A percentile compares a stretch with the other conserved stretches of the same genome.
Conservation (phyloP, 2,113 vertebrate genomes). For the Thunnus maccoyii region DNA sequence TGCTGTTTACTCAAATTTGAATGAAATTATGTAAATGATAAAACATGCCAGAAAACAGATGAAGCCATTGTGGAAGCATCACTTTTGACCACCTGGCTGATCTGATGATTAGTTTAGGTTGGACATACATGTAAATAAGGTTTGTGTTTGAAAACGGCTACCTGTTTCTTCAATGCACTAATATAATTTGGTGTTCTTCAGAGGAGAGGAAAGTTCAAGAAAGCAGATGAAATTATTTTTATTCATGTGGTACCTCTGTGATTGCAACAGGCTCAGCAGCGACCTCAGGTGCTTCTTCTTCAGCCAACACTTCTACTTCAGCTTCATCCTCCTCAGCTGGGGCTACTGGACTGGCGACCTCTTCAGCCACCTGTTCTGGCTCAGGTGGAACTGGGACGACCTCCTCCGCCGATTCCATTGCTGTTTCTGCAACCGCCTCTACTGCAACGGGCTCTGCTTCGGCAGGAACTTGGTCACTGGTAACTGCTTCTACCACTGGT, state of each 20-base stretch:
- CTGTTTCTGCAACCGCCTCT: too few species aligned
- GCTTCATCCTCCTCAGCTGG: constrained; percentile 27
- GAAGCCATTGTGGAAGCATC: too few species aligned
- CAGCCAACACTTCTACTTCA: constrained; percentile 42
- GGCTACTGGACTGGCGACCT: not conserved
- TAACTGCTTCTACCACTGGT: constrained; percentile 1
- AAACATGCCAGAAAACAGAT: not conserved
- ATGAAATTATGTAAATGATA: not conserved
- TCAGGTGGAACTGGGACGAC: not conserved
- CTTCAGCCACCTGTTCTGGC: not conserved
- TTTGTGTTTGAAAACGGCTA: too few species aligned
- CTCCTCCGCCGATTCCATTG: not conserved
- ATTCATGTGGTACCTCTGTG: constrained; percentile 57
- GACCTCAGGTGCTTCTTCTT: constrained; percentile 39
- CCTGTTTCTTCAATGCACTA: too few species aligned
- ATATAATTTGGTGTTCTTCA: not conserved
- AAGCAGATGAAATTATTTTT: not conserved
- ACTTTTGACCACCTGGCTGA: too few species aligned
- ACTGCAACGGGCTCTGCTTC: constrained; percentile 12
- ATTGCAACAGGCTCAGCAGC: constrained; percentile 27
- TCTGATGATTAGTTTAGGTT: too few species aligned
- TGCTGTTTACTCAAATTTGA: not conserved
- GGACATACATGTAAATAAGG: too few species aligned
- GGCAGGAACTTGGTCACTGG: not conserved
- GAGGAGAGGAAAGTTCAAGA: not conserved